These are phyloP conservation scores for Plagodis dolabraria DNA, from an alignment of 2,888 invertebrate genomes.

Conservation along the genomic window DNA sequence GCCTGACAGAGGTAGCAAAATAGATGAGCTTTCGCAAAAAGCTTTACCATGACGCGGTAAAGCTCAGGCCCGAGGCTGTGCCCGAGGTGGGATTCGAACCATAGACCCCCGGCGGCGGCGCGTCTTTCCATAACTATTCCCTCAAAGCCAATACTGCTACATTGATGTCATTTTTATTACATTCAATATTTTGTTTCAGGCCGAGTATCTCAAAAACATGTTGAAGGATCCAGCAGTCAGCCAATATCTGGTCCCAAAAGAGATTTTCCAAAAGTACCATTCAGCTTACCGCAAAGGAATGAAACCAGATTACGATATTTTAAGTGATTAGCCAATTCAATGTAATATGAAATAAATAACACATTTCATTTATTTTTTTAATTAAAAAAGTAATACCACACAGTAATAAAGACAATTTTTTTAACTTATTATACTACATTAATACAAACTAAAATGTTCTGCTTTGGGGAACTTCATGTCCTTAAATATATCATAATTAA, in stretches of 20 bases:
- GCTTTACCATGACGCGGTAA: too few relatives aligned
- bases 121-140: too few relatives aligned
- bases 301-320: slow-evolving; percentile 45
- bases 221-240: slow-evolving; percentile 86
- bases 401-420: slow-evolving; percentile 31
- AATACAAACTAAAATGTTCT: slow-evolving; percentile 30
- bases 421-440: slow-evolving; percentile 24
- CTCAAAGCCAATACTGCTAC: too few relatives aligned
- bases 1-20: too few relatives aligned
- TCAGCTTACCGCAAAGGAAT: slow-evolving; percentile 51
- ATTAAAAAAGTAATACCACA: slow-evolving; percentile 34
- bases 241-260: slow-evolving; percentile 83
- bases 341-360: slow-evolving; percentile 3
- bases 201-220: slow-evolving; percentile 87
- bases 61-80: too few relatives aligned
- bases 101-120: too few relatives aligned
- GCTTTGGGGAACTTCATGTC: slow-evolving; percentile 42
- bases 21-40: too few relatives aligned
- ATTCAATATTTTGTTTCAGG: slow-evolving; percentile 67
- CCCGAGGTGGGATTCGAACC: too few relatives aligned
- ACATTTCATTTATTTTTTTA: slow-evolving; percentile 23
- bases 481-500: slow-evolving; percentile 38
- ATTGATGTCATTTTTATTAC: neutral
- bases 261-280: slow-evolving; percentile 83
- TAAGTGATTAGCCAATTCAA: slow-evolving; percentile 12